Evolutionary conservation across 2,797 vertebrate genomes (phyloP).

Genomic region (Sebastes cheni): DNA sequence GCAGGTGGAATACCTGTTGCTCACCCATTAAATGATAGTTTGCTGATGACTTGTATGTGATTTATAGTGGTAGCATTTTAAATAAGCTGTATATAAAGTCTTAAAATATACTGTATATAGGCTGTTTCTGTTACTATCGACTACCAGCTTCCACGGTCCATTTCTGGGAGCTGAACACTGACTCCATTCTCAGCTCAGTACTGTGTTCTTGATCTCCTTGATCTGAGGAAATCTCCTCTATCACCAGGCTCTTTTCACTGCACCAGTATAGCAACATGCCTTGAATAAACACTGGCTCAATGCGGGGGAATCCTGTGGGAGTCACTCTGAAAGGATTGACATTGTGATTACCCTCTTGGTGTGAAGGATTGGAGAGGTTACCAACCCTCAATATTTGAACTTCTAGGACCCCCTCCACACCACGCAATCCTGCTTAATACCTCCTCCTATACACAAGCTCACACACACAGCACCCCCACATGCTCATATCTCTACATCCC

Average conservation of each 20-base stretch:
- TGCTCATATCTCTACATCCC: conserved; percentile 54
- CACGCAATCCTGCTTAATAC: conserved; percentile 62
- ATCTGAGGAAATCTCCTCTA: conserved; percentile 66
- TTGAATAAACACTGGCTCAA: conserved; percentile 71
- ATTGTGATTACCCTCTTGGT: conserved; percentile 79
- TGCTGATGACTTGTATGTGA: background rate
- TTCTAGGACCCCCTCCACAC: conserved; percentile 70
- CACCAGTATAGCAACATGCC: conserved; percentile 67
- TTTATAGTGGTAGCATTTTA: background rate
- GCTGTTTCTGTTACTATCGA: background rate
- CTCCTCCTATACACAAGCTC: conserved; percentile 57
- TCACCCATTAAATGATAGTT: conserved; percentile 6
- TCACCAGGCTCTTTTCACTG: conserved; percentile 60
- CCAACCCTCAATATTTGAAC: conserved; percentile 84
- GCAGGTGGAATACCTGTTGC: conserved; percentile 13
- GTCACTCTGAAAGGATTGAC: conserved; percentile 79
- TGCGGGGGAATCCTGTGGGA: conserved; percentile 67
- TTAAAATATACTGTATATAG: background rate
- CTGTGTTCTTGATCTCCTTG: conserved; percentile 59
- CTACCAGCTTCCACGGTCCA: background rate
- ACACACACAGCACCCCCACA: conserved; percentile 54
- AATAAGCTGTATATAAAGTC: background rate
- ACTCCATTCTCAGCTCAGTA: conserved; percentile 39
- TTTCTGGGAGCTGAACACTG: conserved; percentile 35
- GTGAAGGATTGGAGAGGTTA: conserved; percentile 78